Base-by-base conservation (phyloP, 1,140 invertebrate genomes). In the Acromyrmex heyeri region DNA sequence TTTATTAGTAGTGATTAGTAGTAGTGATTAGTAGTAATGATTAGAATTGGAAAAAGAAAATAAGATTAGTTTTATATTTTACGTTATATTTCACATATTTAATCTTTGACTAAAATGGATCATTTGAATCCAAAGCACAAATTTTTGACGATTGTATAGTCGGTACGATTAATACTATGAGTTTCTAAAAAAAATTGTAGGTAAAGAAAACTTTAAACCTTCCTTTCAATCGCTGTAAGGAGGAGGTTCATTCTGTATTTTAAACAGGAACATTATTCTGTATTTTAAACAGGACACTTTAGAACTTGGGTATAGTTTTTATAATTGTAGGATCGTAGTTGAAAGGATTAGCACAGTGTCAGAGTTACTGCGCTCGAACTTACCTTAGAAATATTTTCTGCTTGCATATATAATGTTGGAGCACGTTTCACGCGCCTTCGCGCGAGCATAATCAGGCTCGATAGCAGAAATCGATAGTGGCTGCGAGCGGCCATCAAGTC, bases 391-490 rank as follows among this genome's bases (percentile, higher is more conserved):
- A 34, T 61, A 75, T 50, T 21, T 18, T n/a, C 18, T 50, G 27
- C 55, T 6, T 38, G 18, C 50, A 16, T 55, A 48, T 69, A 53
- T 65, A 81, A 81, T 81, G 50, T 81, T n/a, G 62, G 5, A 38
- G 10, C 7, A 34, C 34, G 67, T 82, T 61, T 24, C 38, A 61
- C 53, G 78, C 79, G 24, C 12, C 79, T 73, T 10, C 24, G 55
- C 64, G 64, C 78, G 64, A 81, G 65, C 70, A 73, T 83, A 83
- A 83, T 83, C 79, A 50, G 79, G 55, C 38, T 73, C 69, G 69
- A 83, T 83, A 73, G 67, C 53, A 82, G 79, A 82, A 82, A 82
- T 82, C 79, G 67, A 82, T 82, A 82, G 79, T 73, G 55, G 69
- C 69, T 82, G 53, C 78, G 67, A 72, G 78, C 55, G 55, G 69